Base-by-base conservation (phyloP, 2,888 invertebrate species). In the Achlya flavicornis region DNA sequence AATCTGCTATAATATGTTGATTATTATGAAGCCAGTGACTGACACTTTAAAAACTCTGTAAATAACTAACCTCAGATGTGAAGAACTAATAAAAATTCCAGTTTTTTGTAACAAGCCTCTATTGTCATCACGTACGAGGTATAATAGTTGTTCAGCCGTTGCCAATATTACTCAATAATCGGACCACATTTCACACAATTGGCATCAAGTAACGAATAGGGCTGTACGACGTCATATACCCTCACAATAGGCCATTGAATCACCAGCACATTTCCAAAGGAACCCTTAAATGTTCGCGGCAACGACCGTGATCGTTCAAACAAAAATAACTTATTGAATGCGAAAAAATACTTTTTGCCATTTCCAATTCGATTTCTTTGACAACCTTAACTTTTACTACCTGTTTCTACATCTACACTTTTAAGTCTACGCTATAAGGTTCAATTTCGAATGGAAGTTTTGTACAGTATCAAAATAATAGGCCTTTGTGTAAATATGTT, bases 251-350 rank as follows among this genome's bases (percentile, higher is more conserved):
- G 58, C 61, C 16, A 71, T 68, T 64, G 63, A 69, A 63, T 66
- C 61, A 64, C 63, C 63, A 48, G 64, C 46, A 64, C 57, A 71
- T 64, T 64, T 32, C 57, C 26, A n/a, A n/a, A 26, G 14, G 14
- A 48, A 38, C 59, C 60, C 59, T 58, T 48, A 61, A 71, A 69
- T 61, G 64, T 68, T 66, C 32, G 63, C 46, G 57, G 61, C 63
- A 61, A 61, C 71, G 67, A 65, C 63, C 66, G 68, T 66, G 74
- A 72, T 70, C 69, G 73, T 66, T 73, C 73, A 75, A 76, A 76
- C 70, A 77, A 75, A 76, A 75, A 72, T 72, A 75, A 72, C 66
- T 77, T 76, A 76, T 77, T 77, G 74, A 76, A 76, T 72, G 63
- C 66, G 69, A 63, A 68, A 63, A 68, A 77, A 77, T 71, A 70